These are phyloP conservation scores for Motacilla tschutschensis DNA, from an alignment of 2,113 vertebrate species.

Conservation along the genomic window DNA sequence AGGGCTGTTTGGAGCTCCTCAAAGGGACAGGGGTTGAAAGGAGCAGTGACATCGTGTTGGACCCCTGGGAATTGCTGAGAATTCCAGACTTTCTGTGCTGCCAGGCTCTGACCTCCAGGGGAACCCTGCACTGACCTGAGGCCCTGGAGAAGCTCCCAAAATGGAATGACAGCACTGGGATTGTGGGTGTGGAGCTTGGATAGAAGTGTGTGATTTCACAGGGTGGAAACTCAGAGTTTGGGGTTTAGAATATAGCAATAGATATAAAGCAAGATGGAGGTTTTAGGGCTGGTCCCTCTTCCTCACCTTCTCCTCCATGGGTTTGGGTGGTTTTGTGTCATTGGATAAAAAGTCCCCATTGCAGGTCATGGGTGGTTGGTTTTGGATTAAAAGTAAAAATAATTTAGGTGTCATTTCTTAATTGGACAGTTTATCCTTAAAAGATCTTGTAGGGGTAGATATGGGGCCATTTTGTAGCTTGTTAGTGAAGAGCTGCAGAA, in stretches of 20 bases:
- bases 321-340: background rate
- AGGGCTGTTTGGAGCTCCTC: background rate
- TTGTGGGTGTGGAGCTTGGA: background rate
- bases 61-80: background rate
- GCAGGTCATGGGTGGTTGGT: background rate
- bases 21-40: background rate
- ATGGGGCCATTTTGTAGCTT: background rate
- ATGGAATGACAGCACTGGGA: background rate
- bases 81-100: background rate
- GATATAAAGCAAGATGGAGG: background rate
- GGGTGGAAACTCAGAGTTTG: background rate
- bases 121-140: background rate
- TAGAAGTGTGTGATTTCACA: background rate
- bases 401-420: background rate
- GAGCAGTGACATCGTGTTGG: background rate
- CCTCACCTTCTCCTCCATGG: background rate
- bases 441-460: background rate
- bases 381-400: background rate
- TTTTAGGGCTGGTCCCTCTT: background rate
- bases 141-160: background rate
- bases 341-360: background rate
- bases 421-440: background rate
- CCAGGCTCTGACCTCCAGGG: background rate
- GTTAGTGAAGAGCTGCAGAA: background rate
- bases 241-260: background rate